A percentile compares a stretch with the other conserved stretches of the same genome.
These are phyloP conservation scores for Leptinotarsa haldemani DNA, from an alignment of 2,888 invertebrate species.

Conservation along the genomic window DNA sequence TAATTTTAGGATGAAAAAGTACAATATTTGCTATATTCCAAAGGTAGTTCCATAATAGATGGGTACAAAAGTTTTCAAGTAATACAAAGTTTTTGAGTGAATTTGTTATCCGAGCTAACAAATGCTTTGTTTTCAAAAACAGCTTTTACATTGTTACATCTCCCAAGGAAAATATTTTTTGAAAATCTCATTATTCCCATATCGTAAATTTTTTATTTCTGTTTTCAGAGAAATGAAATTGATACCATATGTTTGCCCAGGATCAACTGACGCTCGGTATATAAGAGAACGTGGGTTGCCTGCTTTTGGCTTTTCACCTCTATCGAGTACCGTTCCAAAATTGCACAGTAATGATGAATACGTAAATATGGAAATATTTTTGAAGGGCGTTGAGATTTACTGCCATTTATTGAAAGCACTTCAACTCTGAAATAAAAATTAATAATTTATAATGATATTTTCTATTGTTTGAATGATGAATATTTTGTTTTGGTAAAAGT, in stretches of 20 bases:
- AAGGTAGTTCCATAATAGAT: too few species aligned
- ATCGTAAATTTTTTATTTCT: slow-evolving; percentile 7
- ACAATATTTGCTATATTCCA: too few species aligned
- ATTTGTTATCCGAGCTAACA: too few species aligned
- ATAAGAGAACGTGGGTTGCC: slow-evolving; percentile 80
- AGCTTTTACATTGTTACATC: too few species aligned
- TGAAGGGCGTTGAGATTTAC: slow-evolving; percentile 85
- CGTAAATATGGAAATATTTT: slow-evolving; percentile 79
- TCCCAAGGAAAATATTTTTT: too few species aligned
- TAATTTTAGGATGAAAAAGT: too few species aligned
- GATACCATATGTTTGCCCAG: slow-evolving; percentile 82
- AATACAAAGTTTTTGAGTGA: too few species aligned
- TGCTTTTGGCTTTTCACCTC: slow-evolving; percentile 90
- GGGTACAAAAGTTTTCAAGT: too few species aligned
- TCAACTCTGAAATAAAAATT: slow-evolving; percentile 12
- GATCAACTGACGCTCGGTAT: slow-evolving; percentile 88
- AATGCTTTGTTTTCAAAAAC: too few species aligned
- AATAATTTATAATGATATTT: background rate
- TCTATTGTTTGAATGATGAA: background rate
- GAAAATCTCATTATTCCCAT: too few species aligned
- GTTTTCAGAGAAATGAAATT: slow-evolving; percentile 66
- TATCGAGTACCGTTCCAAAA: slow-evolving; percentile 82
- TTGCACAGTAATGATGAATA: slow-evolving; percentile 92
- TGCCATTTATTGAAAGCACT: slow-evolving; percentile 60
- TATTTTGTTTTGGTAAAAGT: too few species aligned